Evolutionary conservation across 2,113 vertebrate genomes (phyloP).

Genomic region (Caranx melampygus): DNA sequence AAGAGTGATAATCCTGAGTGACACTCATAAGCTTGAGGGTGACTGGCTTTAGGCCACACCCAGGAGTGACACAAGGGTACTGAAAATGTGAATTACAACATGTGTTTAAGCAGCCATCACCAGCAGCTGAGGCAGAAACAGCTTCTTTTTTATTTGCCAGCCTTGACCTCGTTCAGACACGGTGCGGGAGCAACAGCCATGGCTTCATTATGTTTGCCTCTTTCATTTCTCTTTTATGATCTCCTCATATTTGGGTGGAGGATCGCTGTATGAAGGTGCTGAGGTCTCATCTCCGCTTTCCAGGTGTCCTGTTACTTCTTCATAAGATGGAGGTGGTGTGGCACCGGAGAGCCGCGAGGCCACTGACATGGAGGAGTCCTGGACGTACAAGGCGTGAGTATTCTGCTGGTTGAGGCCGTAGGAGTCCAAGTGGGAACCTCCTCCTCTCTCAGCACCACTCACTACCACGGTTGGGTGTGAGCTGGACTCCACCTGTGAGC

Average conservation of each 20-base stretch:
- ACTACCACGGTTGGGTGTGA: conserved; percentile 62
- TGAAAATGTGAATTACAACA: neutral
- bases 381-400: conserved; percentile 82
- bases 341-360: conserved; percentile 89
- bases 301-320: conserved; percentile 90
- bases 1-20: neutral
- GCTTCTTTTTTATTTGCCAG: neutral
- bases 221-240: conserved; percentile 84
- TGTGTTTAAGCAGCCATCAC: neutral
- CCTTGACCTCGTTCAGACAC: neutral
- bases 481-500: conserved; percentile 70
- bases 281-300: conserved; percentile 88
- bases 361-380: conserved; percentile 82
- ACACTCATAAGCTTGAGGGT: neutral
- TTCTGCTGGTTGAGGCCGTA: conserved; percentile 67
- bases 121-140: neutral
- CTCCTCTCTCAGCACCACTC: conserved; percentile 45
- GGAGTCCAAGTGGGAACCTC: conserved; percentile 26
- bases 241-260: conserved; percentile 92
- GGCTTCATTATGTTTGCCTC: neutral
- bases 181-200: neutral
- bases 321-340: conserved; percentile 90
- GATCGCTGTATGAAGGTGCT: conserved; percentile 87
- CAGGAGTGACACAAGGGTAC: neutral
- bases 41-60: neutral